These are phyloP conservation scores for Macrobrachium rosenbergii DNA, from an alignment of 1,140 invertebrate species.

Conservation along the genomic window DNA sequence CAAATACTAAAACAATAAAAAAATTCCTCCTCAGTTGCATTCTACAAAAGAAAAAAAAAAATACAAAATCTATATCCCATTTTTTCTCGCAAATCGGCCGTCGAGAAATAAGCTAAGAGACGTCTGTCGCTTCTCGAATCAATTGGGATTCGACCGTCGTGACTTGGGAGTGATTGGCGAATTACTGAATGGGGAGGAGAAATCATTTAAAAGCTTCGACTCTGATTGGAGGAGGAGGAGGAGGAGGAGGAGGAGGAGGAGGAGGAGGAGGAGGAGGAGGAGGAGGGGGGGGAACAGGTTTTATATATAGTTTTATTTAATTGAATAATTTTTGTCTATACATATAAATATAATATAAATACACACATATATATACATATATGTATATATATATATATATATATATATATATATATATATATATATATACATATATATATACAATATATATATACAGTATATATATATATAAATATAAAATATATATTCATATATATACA, in stretches of 20 bases:
- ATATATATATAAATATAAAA: constrained; percentile 23
- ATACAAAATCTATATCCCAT: too few species aligned
- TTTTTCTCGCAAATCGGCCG: too few species aligned
- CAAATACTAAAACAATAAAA: too few species aligned
- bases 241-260: background rate
- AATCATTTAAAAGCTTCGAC: background rate
- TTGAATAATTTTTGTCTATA: background rate
- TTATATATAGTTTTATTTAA: background rate
- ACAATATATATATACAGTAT: too few species aligned
- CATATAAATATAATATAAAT: constrained; percentile 7
- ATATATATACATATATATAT: constrained; percentile 7
- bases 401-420: constrained; percentile 5
- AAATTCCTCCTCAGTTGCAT: too few species aligned
- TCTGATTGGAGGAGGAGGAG: background rate
- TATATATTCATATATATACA: constrained; percentile 22
- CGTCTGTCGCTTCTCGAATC: too few species aligned
- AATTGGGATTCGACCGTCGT: too few species aligned
- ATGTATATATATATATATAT: constrained; percentile 15
- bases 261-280: background rate
- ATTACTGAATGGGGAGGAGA: background rate
- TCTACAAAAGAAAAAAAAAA: too few species aligned
- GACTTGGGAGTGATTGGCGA: background rate
- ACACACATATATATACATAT: constrained; percentile 7
- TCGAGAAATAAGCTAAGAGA: too few species aligned
- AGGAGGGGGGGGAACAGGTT: background rate